Base-by-base conservation (phyloP, 2,888 invertebrate species). In the Gnatocerus cornutus region DNA sequence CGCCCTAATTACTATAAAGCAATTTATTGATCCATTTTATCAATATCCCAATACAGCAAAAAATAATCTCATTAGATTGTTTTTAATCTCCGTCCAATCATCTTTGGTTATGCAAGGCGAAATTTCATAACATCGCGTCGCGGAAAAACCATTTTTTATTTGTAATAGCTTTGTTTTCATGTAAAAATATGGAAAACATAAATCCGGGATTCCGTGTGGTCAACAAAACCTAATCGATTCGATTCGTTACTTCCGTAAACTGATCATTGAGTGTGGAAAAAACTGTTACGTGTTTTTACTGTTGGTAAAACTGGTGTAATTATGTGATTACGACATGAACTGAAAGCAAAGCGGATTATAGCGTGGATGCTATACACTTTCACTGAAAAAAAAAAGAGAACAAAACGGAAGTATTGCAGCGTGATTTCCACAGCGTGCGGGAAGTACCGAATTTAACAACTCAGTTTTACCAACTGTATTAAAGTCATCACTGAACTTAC, bases 281-380 rank as follows among this genome's bases (percentile, higher is more conserved):
- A 33, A 33, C 6, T 2, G 41, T 41, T 41, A 41, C 41, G 41
- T 13, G 41, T 7, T 41, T 41, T 41, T 33, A 6, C 9, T 12
- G 12, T 41, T 13, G 41, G 41, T 13, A 41, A 41, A 41, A 41
- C 12, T 41, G 41, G 41, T 10, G 41, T 41, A 41, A 41, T 41
- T 41, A 12, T 6, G 12, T 1, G 12, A 41, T 46, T 46, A 46
- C 46, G 46, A 14, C 46, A 46, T 21, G 21, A 46, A 46, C 6
- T 9, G 46, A 46, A 46, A 46, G 46, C 46, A 46, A 12, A 12
- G 13, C 41, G 41, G 41, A 41, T 41, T 41, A 41, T 41, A 12
- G 41, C 41, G 41, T 33, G 33, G 33, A 33, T 33, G 33, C 33
- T 7, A 33, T 21, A 21, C 9, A 33, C 33, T 33, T 33, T 33